Percentiles rank a stretch among this genome's conserved stretches.
Evolutionary conservation across 1,140 invertebrate genomes (phyloP).

Genomic region (Lanistes nyassanus): DNA sequence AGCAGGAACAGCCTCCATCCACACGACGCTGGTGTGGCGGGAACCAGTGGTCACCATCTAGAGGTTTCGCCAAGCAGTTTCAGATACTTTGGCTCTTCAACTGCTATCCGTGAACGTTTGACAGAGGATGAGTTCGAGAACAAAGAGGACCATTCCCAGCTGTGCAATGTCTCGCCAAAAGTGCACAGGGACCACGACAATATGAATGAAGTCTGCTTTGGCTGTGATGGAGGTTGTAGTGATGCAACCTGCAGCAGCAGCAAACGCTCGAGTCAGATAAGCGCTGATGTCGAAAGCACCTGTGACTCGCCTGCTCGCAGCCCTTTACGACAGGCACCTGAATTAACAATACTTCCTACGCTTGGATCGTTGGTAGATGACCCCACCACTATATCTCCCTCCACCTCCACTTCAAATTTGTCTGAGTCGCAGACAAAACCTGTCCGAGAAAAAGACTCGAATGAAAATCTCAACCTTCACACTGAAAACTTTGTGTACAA

Average conservation of each 20-base stretch:
- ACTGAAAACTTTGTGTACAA: conserved; percentile 29
- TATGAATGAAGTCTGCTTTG: conserved; percentile 65
- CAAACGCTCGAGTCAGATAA: conserved; percentile 50
- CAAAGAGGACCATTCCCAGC: background rate
- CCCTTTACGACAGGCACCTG: conserved; percentile 28
- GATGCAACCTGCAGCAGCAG: conserved; percentile 59
- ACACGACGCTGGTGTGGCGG: conserved; percentile 35
- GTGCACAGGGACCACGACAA: conserved; percentile 39
- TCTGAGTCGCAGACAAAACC: conserved; percentile 30
- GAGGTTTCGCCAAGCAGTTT: conserved; percentile 47
- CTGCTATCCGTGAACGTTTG: conserved; percentile 54
- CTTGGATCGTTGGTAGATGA: conserved; percentile 20
- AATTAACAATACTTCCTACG: background rate
- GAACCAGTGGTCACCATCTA: conserved; percentile 31
- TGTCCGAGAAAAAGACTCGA: conserved; percentile 57
- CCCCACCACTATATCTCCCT: conserved; percentile 19
- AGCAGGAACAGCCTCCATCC: conserved; percentile 8
- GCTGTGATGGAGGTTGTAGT: conserved; percentile 62
- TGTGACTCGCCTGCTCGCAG: conserved; percentile 48
- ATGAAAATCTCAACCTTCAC: conserved; percentile 58
- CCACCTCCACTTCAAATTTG: conserved; percentile 13
- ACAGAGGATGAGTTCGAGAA: conserved; percentile 27
- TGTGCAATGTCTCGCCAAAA: background rate
- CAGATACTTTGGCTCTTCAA: conserved; percentile 56
- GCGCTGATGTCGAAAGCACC: conserved; percentile 52